Evolutionary conservation across 2,113 vertebrate species (phyloP).

Genomic region (Talpa occidentalis): DNA sequence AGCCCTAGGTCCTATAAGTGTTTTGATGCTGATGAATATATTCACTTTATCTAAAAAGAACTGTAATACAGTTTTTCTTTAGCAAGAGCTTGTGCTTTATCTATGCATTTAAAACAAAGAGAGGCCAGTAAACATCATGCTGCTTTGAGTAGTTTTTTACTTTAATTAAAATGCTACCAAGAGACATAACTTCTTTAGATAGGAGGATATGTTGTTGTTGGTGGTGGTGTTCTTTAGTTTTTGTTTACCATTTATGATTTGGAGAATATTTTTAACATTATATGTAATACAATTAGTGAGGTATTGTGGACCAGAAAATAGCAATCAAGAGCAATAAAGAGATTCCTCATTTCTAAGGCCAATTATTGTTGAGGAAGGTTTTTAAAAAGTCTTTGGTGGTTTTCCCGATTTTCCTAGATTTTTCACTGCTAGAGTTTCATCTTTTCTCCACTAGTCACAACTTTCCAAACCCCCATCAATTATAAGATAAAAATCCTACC

Average conservation of each 20-base stretch:
- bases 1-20: neutral
- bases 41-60: conserved; percentile 52
- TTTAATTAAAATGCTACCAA: conserved; percentile 75
- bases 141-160: conserved; percentile 3
- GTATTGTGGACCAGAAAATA: conserved; percentile 19
- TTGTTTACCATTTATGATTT: conserved; percentile 25
- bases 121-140: neutral
- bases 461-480: neutral
- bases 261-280: neutral
- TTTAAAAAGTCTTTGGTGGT: neutral
- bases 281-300: neutral
- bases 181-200: conserved; percentile 50
- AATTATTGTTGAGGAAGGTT: conserved; percentile 45
- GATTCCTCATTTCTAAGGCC: neutral
- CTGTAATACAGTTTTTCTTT: conserved; percentile 11
- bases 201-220: neutral
- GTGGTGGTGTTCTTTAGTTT: neutral
- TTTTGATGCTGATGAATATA: conserved; percentile 47
- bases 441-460: neutral
- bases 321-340: neutral
- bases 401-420: neutral
- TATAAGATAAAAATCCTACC: neutral
- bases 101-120: conserved; percentile 54
- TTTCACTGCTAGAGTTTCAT: neutral
- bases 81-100: conserved; percentile 39